Conservation (phyloP, 2,888 invertebrate species). For the Chymomyza procnemis region DNA sequence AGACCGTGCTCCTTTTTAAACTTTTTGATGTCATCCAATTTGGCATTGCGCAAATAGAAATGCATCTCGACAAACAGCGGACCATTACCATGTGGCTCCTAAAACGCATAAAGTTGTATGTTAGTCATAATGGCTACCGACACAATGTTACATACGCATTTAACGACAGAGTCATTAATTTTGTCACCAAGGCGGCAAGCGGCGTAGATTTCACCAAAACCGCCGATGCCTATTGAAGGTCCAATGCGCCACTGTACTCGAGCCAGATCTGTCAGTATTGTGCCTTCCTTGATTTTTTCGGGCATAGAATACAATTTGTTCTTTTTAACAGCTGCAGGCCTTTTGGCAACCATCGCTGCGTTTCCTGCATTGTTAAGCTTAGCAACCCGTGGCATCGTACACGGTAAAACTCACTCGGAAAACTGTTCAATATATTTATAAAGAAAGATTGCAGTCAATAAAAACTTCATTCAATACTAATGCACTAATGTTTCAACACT, state of each 20-base stretch:
- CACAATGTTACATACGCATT: conserved; percentile 89
- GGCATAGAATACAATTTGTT: conserved; percentile 75
- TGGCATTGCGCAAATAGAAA: conserved; percentile 90
- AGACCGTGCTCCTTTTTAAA: conserved; percentile 79
- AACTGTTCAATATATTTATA: not conserved
- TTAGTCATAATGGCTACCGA: not conserved
- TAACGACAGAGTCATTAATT: conserved; percentile 85
- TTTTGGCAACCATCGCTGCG: conserved; percentile 45
- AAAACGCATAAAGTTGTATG: conserved; percentile 46
- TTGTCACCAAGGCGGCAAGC: conserved; percentile 83
- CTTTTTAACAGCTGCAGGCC: conserved; percentile 58
- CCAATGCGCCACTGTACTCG: conserved; percentile 93
- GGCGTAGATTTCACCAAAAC: conserved; percentile 95
- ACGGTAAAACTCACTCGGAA: not conserved
- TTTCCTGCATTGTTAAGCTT: conserved; percentile 47
- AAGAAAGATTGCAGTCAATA: not conserved
- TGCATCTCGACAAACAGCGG: conserved; percentile 96
- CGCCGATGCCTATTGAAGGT: conserved; percentile 92
- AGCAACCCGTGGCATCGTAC: conserved; percentile 62
- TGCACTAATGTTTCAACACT: not conserved
- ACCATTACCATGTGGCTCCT: conserved; percentile 95
- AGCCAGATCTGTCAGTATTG: conserved; percentile 86
- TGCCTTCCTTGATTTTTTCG: conserved; percentile 80
- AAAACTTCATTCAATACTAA: not conserved
- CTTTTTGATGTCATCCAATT: conserved; percentile 84